These are phyloP conservation scores for Dasypus novemcinctus DNA, from an alignment of 2,113 vertebrate species.

Conservation along the genomic window DNA sequence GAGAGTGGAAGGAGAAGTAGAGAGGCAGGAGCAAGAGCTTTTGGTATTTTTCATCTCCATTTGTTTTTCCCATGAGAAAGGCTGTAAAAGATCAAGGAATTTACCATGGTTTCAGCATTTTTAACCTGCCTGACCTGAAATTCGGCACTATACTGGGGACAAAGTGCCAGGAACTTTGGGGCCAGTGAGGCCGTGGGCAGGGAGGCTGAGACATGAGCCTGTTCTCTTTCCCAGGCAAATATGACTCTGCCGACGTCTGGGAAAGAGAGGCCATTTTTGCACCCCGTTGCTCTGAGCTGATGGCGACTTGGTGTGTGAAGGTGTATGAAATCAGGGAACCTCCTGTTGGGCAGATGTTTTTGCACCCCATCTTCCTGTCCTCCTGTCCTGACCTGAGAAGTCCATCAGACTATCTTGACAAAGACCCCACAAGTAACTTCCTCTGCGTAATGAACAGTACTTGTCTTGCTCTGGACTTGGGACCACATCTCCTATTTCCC, in stretches of 20 bases:
- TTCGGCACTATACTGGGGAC: rapidly evolving
- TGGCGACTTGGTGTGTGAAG: background rate
- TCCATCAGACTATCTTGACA: background rate
- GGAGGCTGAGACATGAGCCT: background rate
- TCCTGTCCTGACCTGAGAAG: background rate
- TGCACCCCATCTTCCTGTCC: background rate
- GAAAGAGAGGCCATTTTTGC: background rate
- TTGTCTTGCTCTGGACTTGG: background rate
- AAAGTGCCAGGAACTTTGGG: background rate
- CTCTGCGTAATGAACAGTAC: background rate
- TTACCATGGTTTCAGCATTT: background rate
- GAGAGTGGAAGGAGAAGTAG: background rate
- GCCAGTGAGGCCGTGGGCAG: background rate
- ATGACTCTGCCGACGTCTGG: background rate
- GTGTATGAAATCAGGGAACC: background rate
- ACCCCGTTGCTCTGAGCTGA: background rate
- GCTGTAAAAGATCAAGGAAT: background rate
- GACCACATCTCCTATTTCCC: background rate
- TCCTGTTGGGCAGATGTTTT: background rate
- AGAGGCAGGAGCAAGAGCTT: background rate
- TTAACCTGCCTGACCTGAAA: background rate
- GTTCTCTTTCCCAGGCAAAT: background rate
- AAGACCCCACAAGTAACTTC: background rate
- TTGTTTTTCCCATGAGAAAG: background rate
- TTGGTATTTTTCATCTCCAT: background rate